Evolutionary conservation across 1,140 invertebrate genomes (phyloP).

Genomic region (Anastatus disparis): DNA sequence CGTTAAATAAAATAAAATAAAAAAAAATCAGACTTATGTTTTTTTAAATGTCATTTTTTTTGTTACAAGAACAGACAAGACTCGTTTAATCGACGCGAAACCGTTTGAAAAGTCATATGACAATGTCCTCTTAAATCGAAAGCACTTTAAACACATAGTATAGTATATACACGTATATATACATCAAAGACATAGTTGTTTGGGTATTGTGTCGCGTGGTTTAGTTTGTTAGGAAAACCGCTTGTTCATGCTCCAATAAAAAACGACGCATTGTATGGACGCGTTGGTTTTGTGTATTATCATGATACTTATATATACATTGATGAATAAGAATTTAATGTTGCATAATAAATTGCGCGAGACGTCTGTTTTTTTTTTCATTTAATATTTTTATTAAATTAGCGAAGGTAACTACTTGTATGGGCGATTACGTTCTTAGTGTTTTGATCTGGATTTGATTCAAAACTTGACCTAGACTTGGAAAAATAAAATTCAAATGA

Average conservation of each 20-base stretch:
- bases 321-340: constrained; percentile 8
- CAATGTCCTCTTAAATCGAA: not conserved
- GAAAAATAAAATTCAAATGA: constrained; percentile 7
- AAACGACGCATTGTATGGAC: not conserved
- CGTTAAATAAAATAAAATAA: too few species aligned
- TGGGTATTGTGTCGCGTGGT: not conserved
- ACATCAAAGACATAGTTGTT: not conserved
- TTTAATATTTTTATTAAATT: constrained; percentile 22
- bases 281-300: too few species aligned
- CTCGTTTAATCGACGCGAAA: not conserved
- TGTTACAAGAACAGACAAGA: too few species aligned
- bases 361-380: too few species aligned
- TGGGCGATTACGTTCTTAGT: constrained; percentile 6
- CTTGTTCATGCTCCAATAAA: constrained; percentile 24
- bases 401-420: not conserved
- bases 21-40: too few species aligned
- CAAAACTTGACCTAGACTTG: constrained; percentile 6
- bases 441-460: not conserved
- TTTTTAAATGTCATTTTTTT: too few species aligned
- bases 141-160: not conserved
- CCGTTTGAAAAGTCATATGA: not conserved
- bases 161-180: not conserved
- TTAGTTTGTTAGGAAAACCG: not conserved
- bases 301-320: too few species aligned
- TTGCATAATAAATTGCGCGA: constrained; percentile 21